phyloP scores from a whole-genome alignment of 53 echinoderm and acorn worm genomes.

The Mesocentrotus franciscanus region DNA sequence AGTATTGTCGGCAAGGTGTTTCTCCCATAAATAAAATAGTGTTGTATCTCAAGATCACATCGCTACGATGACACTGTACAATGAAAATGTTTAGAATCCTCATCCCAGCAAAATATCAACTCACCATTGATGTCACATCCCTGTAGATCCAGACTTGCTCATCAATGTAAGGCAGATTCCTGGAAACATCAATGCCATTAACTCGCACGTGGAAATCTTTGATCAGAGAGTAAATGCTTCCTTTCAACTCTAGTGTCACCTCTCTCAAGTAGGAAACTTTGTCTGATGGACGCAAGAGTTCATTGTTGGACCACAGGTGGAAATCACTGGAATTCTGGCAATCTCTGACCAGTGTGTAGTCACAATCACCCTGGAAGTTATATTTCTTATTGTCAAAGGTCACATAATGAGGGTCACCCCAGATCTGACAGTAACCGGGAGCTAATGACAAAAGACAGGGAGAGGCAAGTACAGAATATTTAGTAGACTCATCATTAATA shows the following conservation, averaged over 20 bases:
- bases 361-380: too few relatives aligned
- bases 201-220: conserved; percentile 70
- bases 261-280: conserved; percentile 75
- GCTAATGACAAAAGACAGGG: too few relatives aligned
- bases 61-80: not conserved
- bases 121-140: conserved; percentile 70
- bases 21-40: not conserved
- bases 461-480: not conserved
- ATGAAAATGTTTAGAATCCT: not conserved
- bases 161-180: conserved; percentile 67
- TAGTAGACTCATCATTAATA: not conserved
- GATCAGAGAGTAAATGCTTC: conserved; percentile 68
- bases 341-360: too few relatives aligned
- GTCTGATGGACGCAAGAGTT: conserved; percentile 71
- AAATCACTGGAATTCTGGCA: too few relatives aligned
- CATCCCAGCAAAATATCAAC: conserved; percentile 12
- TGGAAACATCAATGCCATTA: conserved; percentile 71
- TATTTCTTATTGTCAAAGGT: too few relatives aligned
- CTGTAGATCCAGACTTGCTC: conserved; percentile 21
- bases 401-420: too few relatives aligned
- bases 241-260: conserved; percentile 69
- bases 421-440: too few relatives aligned
- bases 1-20: too few relatives aligned
- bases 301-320: too few relatives aligned
- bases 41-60: not conserved